These are phyloP conservation scores for Cichladusa arquata DNA, from an alignment of 2,113 vertebrate species.

Conservation along the genomic window DNA sequence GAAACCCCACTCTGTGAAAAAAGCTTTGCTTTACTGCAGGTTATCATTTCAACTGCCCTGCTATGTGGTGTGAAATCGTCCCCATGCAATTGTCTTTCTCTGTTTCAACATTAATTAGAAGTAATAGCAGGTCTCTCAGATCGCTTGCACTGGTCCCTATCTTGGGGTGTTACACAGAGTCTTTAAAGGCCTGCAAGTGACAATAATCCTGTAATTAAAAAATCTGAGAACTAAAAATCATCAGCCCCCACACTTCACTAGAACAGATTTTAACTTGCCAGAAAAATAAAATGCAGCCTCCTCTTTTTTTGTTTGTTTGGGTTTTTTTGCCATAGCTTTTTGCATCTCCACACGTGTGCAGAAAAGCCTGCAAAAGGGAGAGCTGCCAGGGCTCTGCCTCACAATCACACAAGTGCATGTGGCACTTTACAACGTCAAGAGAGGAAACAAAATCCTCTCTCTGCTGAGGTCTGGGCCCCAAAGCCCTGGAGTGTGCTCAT, in stretches of 20 bases:
- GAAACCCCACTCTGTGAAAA: not conserved
- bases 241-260: not conserved
- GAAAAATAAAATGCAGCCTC: not conserved
- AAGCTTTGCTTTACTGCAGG: not conserved
- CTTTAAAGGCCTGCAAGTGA: not conserved
- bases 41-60: not conserved
- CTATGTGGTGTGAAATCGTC: not conserved
- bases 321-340: not conserved
- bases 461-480: not conserved
- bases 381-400: not conserved
- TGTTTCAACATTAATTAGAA: not conserved
- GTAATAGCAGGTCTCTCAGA: not conserved
- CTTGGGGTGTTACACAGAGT: not conserved
- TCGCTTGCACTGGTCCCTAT: not conserved
- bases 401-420: accelerated
- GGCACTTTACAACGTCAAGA: not conserved
- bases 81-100: not conserved
- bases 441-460: not conserved
- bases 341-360: accelerated
- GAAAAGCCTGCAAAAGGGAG: not conserved
- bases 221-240: not conserved
- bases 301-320: not conserved
- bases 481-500: not conserved
- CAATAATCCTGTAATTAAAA: not conserved
- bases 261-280: not conserved